Conservation (phyloP, 2,797 vertebrate genomes). For the Galaxias olidus region DNA sequence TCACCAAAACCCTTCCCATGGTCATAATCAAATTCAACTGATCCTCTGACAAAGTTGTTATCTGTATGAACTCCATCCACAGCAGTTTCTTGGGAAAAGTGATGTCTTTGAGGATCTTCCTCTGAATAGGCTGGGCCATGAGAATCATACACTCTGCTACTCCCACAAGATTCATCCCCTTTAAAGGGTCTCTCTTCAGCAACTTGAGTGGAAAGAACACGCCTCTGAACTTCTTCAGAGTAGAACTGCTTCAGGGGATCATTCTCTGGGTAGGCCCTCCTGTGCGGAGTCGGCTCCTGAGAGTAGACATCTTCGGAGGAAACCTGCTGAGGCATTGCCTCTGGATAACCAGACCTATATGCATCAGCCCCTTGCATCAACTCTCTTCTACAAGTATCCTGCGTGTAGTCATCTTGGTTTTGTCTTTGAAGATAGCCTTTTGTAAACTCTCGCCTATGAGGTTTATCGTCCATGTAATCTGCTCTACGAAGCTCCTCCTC, state of each 20-base stretch:
- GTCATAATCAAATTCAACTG: conserved; percentile 17
- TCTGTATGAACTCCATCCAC: not conserved
- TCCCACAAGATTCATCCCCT: not conserved
- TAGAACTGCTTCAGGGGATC: conserved; percentile 51
- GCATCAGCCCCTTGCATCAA: not conserved
- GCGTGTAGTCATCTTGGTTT: conserved; percentile 30
- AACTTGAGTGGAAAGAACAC: conserved; percentile 2
- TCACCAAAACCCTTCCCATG: not conserved
- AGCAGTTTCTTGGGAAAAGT: conserved; percentile 9
- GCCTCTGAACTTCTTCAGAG: conserved; percentile 43
- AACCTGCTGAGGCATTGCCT: conserved; percentile 19
- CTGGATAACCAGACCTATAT: conserved; percentile 18
- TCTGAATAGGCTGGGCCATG: conserved; percentile 10
- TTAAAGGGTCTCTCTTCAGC: conserved; percentile 1
- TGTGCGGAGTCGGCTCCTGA: conserved; percentile 25
- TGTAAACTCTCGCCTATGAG: conserved; percentile 16
- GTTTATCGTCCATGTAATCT: conserved; percentile 27
- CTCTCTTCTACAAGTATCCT: conserved; percentile 25
- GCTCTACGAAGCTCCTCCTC: conserved; percentile 4
- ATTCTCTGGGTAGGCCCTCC: conserved; percentile 40
- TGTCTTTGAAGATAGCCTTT: conserved; percentile 17
- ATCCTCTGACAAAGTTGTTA: too few relatives aligned
- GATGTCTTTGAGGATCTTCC: conserved; percentile 9
- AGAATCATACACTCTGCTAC: not conserved
- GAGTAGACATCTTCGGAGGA: conserved; percentile 22